Percentiles rank a stretch among this genome's conserved stretches.
phyloP scores from a whole-genome alignment of 2,888 invertebrate genomes.

The Metallyticus violacea region DNA sequence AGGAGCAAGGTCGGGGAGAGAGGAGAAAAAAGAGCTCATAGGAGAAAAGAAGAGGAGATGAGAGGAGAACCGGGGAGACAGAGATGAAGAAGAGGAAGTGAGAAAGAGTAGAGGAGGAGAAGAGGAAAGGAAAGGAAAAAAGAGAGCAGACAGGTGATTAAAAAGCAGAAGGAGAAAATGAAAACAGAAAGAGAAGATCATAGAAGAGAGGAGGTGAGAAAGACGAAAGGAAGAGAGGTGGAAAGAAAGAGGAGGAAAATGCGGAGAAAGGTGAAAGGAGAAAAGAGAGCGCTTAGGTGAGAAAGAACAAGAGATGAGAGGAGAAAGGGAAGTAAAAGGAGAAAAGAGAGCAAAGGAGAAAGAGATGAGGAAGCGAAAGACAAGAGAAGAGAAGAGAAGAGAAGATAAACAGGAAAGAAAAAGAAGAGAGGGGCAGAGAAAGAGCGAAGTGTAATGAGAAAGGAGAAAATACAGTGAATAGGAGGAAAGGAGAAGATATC shows the following conservation, averaged over 20 bases:
- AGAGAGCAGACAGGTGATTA: not conserved
- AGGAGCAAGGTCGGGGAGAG: not conserved
- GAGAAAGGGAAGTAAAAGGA: too few relatives aligned
- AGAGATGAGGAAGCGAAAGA: too few relatives aligned
- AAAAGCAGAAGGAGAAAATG: not conserved
- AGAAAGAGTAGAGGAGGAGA: not conserved
- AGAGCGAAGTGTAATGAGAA: too few relatives aligned
- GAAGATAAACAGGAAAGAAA: too few relatives aligned
- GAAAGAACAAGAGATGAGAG: too few relatives aligned
- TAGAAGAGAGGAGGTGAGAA: not conserved
- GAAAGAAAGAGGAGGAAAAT: not conserved
- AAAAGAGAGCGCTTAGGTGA: not conserved
- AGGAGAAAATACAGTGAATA: too few relatives aligned
- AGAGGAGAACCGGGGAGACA: not conserved
- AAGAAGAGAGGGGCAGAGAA: too few relatives aligned
- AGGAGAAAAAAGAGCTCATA: not conserved
- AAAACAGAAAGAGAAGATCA: not conserved
- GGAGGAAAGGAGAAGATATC: too few relatives aligned
- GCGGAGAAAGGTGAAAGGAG: not conserved
- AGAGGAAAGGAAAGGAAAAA: not conserved
- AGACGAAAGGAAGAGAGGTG: not conserved
- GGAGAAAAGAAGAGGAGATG: not conserved
- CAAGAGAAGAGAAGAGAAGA: too few relatives aligned
- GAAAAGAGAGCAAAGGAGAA: too few relatives aligned
- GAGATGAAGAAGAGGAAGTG: not conserved